Evolutionary conservation across 2,888 invertebrate species (phyloP), one percentile per base, ranked within the genome.

Genomic region (Dichetophora obliterata): DNA sequence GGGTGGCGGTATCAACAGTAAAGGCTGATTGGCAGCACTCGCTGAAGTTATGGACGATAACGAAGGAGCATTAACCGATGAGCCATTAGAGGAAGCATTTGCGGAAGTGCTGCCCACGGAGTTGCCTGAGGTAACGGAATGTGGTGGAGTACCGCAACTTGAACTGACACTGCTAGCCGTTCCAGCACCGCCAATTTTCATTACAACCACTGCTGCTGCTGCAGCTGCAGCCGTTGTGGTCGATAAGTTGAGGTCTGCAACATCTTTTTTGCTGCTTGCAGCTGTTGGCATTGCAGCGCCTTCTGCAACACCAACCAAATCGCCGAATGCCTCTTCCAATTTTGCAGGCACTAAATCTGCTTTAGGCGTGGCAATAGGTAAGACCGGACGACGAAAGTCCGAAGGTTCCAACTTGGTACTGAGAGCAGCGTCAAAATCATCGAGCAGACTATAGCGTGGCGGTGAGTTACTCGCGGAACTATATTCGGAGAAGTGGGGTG

Each of bases 401-500:
- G 88, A 83, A 2, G 88, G 84, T 74, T 91, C 91, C 50, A 91
- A 83, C 83, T 90, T 90, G 9, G 87, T 83, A 37, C 88, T 86
- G 6, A 90, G 87, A 50, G 88, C 84, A 27, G 89, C 85, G 82
- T 91, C 91, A 76, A 91, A 90, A 82, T 94, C 93, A 85, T 94
- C 93, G 3, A 92, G 90, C 4, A 92, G 90, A 80, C 92, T 91
- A 61, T 93, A 92, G 78, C 92, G 92, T 2, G 93, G 92, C 0
- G 94, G 93, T 0, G 95, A 95, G 87, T 95, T 95, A 83, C 94
- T 94, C 8, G 93, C 93, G 0, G 95, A 95, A 82, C 94, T 95
- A 80, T 93, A 93, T 82, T 93, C 93, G 0, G 94, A 92, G 79
- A 93, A 92, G 82, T 93, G 93, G 0, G 96, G 95, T 0, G 95